phyloP scores from a whole-genome alignment of 2,888 invertebrate species.

The Gasteruption jaculator region DNA sequence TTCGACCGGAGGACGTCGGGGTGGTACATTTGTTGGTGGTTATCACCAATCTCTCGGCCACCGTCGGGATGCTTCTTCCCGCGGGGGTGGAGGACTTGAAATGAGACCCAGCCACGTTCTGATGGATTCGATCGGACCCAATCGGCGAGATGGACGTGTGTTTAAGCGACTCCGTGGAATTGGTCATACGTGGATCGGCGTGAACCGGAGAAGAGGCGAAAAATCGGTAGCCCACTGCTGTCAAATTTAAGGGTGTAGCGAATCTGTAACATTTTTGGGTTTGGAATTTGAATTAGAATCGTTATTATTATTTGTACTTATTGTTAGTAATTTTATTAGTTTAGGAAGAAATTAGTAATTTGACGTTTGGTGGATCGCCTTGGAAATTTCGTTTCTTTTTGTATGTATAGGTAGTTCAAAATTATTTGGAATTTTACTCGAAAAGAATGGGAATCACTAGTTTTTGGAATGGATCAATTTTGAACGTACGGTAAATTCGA shows the following conservation, averaged over 20 bases:
- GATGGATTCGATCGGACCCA: conserved; percentile 28
- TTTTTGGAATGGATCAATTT: no score
- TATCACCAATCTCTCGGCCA: conserved; percentile 37
- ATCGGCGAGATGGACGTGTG: conserved; percentile 44
- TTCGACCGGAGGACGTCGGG: conserved; percentile 26
- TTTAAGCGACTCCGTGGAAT: conserved; percentile 28
- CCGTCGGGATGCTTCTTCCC: conserved; percentile 33
- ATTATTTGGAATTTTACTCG: no score
- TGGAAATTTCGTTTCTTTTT: no score
- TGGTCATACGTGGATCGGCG: conserved; percentile 24
- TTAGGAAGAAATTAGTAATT: no score
- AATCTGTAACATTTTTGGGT: conserved; percentile 37
- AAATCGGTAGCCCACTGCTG: conserved; percentile 45
- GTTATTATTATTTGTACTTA: background rate
- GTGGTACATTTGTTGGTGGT: conserved; percentile 28
- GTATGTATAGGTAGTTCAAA: no score
- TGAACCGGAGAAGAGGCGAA: conserved; percentile 41
- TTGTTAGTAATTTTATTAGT: background rate
- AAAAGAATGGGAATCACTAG: no score
- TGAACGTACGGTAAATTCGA: no score
- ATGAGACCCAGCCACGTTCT: conserved; percentile 27
- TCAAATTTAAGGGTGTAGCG: conserved; percentile 38
- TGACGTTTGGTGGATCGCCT: no score
- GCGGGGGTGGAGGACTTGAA: conserved; percentile 40
- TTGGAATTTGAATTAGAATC: background rate